These are phyloP conservation scores for Sturmia bella DNA, from an alignment of 2,888 invertebrate genomes.

Conservation along the genomic window DNA sequence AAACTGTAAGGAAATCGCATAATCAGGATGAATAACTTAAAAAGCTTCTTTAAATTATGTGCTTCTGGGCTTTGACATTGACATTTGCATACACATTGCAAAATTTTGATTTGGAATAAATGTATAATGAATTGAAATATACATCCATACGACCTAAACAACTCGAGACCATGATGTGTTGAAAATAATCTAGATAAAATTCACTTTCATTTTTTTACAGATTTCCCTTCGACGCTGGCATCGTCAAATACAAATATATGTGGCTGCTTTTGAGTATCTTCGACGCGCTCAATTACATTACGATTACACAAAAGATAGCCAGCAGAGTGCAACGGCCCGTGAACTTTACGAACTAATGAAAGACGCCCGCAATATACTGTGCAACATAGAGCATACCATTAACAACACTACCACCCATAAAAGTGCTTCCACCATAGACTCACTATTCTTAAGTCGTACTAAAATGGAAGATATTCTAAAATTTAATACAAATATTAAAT, in stretches of 20 bases:
- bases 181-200: neutral
- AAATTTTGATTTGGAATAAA: too few species aligned
- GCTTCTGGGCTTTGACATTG: too few species aligned
- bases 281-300: constrained; percentile 74
- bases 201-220: constrained; percentile 68
- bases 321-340: constrained; percentile 69
- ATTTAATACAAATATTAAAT: constrained; percentile 72
- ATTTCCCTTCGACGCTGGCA: constrained; percentile 75
- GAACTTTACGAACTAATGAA: constrained; percentile 72
- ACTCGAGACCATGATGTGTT: too few species aligned
- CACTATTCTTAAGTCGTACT: constrained; percentile 68
- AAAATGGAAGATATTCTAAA: constrained; percentile 74
- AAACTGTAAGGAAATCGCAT: too few species aligned
- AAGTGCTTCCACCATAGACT: constrained; percentile 27
- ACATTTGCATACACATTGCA: too few species aligned
- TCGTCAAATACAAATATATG: constrained; percentile 76
- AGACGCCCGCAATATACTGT: constrained; percentile 74
- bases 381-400: constrained; percentile 77
- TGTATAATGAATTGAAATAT: too few species aligned
- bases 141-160: too few species aligned
- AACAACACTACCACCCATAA: constrained; percentile 69
- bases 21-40: too few species aligned
- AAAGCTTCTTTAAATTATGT: too few species aligned
- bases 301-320: constrained; percentile 71
- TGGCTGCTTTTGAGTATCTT: constrained; percentile 77